These are phyloP conservation scores for Mastomys natalensis DNA, from an alignment of 2,113 vertebrate species.

Conservation along the genomic window DNA sequence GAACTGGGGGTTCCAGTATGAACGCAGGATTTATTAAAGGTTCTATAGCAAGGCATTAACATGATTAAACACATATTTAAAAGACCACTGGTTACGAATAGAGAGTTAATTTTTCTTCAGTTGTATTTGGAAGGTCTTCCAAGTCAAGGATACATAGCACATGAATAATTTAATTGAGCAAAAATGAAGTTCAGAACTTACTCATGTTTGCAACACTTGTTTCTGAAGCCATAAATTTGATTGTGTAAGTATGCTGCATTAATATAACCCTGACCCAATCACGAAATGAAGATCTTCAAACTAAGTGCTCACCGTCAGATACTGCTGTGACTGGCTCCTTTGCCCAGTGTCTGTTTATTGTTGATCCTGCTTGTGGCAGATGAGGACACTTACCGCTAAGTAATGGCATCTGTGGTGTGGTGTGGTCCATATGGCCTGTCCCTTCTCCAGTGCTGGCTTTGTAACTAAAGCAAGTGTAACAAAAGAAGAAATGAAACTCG, in stretches of 20 bases:
- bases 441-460: not conserved
- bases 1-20: conserved; percentile 10
- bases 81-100: conserved; percentile 37
- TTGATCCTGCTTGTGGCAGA: not conserved
- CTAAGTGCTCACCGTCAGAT: not conserved
- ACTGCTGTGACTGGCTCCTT: not conserved
- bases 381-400: not conserved
- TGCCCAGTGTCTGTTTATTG: not conserved
- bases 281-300: conserved; percentile 15
- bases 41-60: conserved; percentile 4
- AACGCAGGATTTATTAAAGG: not conserved
- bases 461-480: conserved; percentile 28
- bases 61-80: not conserved
- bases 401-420: not conserved
- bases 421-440: not conserved
- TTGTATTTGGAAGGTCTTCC: conserved; percentile 29
- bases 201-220: not conserved
- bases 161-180: conserved; percentile 37
- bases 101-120: conserved; percentile 36
- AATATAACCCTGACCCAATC: conserved; percentile 21
- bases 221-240: conserved; percentile 42
- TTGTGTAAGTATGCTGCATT: not conserved
- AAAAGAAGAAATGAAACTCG: conserved; percentile 38
- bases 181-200: conserved; percentile 42
- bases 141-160: conserved; percentile 13